Evolutionary conservation across 2,888 invertebrate genomes (phyloP).

Genomic region (Doris montereyensis): DNA sequence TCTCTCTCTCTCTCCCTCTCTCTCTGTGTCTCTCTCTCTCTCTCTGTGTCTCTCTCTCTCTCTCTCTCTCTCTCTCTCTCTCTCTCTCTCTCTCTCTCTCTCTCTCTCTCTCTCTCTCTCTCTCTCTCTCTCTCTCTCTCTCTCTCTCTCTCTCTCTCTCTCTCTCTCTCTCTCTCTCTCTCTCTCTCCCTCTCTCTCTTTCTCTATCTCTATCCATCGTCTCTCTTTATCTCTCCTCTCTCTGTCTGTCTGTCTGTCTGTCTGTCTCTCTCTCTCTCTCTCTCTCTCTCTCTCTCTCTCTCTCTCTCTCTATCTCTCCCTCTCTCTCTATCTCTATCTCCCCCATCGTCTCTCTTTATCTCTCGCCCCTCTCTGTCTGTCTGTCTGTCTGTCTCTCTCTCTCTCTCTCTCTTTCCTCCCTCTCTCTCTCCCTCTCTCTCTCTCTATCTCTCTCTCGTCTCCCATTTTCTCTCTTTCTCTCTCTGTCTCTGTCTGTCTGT

Average conservation of each 20-base stretch:
- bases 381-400: not conserved
- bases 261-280: not conserved
- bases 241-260: not conserved
- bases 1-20: not conserved
- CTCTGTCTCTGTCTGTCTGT: not conserved
- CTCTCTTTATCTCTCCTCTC: not conserved
- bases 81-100: not conserved
- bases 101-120: not conserved
- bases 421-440: not conserved
- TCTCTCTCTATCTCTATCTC: not conserved
- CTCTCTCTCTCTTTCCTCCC: not conserved
- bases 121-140: not conserved
- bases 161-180: not conserved
- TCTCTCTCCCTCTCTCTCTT: slow-evolving; percentile 5
- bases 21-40: not conserved
- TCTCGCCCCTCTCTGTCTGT: not conserved
- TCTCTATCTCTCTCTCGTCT: not conserved
- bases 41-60: not conserved
- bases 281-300: not conserved
- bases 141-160: not conserved
- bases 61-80: not conserved
- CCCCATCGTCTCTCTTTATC: not conserved
- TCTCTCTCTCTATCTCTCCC: not conserved
- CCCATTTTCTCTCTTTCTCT: not conserved
- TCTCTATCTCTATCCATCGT: not conserved